Conservation (phyloP, 2,888 invertebrate species). For the Leptura quadrifasciata region DNA sequence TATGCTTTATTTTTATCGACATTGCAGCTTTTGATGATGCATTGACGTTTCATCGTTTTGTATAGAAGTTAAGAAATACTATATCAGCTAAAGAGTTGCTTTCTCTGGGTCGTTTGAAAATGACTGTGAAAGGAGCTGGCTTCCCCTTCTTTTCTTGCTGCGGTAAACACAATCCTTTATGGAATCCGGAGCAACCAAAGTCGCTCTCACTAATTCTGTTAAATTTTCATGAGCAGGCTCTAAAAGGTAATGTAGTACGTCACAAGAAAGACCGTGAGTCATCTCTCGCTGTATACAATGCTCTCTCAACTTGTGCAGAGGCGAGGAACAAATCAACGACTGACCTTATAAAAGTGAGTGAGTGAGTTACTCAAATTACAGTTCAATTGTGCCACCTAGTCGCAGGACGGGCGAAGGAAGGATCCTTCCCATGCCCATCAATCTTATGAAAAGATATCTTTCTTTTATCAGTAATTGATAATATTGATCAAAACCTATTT, state of each 20-base stretch:
- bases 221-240: constrained; percentile 3
- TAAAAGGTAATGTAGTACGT: neutral
- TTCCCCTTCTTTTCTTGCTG: too few relatives aligned
- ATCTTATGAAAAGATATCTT: neutral
- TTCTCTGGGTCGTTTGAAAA: too few relatives aligned
- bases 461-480: neutral
- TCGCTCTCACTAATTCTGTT: neutral
- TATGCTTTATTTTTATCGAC: too few relatives aligned
- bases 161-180: too few relatives aligned
- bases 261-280: neutral
- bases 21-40: too few relatives aligned
- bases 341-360: neutral
- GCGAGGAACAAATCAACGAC: neutral
- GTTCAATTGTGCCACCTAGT: neutral
- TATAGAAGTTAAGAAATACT: too few relatives aligned
- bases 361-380: neutral
- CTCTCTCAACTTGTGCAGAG: neutral
- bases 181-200: constrained; percentile 2
- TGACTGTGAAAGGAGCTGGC: too few relatives aligned
- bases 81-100: neutral
- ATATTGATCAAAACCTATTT: neutral
- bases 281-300: constrained; percentile 3
- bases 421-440: neutral
- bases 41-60: too few relatives aligned
- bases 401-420: neutral